Base-by-base conservation (phyloP, 2,113 vertebrate genomes). In the Spheniscus mendiculus region DNA sequence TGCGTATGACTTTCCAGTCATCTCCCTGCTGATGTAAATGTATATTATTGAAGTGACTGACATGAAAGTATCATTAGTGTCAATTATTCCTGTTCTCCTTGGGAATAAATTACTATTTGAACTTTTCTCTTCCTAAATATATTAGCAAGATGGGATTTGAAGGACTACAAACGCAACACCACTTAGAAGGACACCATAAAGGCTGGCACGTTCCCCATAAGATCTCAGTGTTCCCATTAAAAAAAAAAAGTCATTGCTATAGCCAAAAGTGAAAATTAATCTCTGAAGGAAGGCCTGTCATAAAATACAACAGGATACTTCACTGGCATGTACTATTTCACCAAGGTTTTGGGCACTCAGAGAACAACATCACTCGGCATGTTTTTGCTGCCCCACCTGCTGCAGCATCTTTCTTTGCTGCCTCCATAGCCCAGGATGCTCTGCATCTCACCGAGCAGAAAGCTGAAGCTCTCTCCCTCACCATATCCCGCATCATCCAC, bases 11-110 rank as follows among this genome's bases (percentile, higher is more conserved):
- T 96, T 96, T 25, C 78, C 95, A 86, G 91, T 83, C 83, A 85
- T 58, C 94, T 78, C 61, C 88, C 77, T 18, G 25, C 81, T 73
- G 94, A 95, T 94, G 92, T 49, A 93, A 95, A 97, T 50, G 93
- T 86, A 2, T 76, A 76, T 72, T 82, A 85, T 1, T 59, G 82
- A 87, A 93, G 81, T 80, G 92, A 96, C 69, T 94, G 95, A 90
- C 95, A 87, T 10, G 65, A 65, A 96, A 78, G 65, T 40, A 84
- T 50, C 89, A 85, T 91, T 90, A 79, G 76, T 85, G 89, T 52
- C 92, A 83, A 96, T 95, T 93, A 91, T 25, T 58, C 56, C 83
- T 47, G 36, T 78, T 95, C 93, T 95, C 53, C 42, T 74, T 53
- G 66, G 74, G 61, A 95, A 73, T 82, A 94, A 90, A 93, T 91